A percentile compares a stretch with the other conserved stretches of the same genome.
phyloP scores from a whole-genome alignment of 37 sponge, comb jelly and placozoan species.

The Halichondria panicea region DNA sequence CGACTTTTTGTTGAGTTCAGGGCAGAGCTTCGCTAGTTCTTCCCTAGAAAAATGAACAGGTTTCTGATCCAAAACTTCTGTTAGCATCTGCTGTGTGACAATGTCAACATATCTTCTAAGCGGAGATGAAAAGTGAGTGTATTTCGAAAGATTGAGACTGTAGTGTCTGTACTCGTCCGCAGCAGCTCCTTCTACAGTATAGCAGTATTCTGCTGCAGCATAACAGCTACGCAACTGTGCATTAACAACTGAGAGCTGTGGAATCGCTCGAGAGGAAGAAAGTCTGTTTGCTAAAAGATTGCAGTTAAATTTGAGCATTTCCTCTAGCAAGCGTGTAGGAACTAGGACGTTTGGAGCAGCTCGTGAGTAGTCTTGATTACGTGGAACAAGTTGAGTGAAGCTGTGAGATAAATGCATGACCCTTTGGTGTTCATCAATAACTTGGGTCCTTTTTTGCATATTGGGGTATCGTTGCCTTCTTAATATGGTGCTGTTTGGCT shows the following conservation, averaged over 20 bases:
- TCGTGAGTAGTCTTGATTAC: background rate
- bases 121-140: slow-evolving; percentile 80
- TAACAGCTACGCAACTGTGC: background rate
- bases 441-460: background rate
- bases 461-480: slow-evolving; percentile 42
- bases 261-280: slow-evolving; percentile 19
- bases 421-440: background rate
- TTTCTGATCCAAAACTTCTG: background rate
- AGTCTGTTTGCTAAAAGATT: slow-evolving; percentile 9
- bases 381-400: background rate
- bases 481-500: slow-evolving; percentile 28
- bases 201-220: slow-evolving; percentile 42
- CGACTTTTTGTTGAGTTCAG: slow-evolving; percentile 9
- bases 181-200: slow-evolving; percentile 17
- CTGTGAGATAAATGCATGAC: slow-evolving; percentile 3
- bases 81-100: slow-evolving; percentile 43
- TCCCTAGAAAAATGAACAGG: background rate
- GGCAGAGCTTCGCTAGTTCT: slow-evolving; percentile 10
- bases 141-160: slow-evolving; percentile 20
- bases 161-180: slow-evolving; percentile 23
- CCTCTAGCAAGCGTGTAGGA: background rate
- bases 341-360: background rate
- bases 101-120: slow-evolving; percentile 69
- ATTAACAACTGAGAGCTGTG: slow-evolving; percentile 45
- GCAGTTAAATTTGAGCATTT: background rate